Evolutionary conservation across 1,140 invertebrate genomes (phyloP), one percentile per base, ranked within the genome.

Genomic region (Trichogramma pretiosum): DNA sequence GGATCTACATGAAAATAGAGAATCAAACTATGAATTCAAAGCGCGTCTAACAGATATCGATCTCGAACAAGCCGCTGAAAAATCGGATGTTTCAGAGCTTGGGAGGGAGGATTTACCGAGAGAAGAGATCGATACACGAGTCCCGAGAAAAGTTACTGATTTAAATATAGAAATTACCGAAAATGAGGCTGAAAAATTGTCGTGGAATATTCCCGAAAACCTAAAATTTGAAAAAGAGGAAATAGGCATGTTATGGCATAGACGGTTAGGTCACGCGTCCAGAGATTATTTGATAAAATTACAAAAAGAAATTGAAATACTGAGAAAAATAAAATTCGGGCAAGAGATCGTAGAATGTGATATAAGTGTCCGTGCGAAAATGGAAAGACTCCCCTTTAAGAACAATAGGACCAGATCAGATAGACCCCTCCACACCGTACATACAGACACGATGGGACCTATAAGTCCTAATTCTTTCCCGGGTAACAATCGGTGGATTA

Each of bases 381-480:
- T 56, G 44, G 38, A 50, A 37, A 56, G 48, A 35, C 30, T 45
- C n/a, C 44, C 53, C 9, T 55, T 50, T 28, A 50, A 47, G 34
- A 30, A 57, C 30, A 40, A 18, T 14, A 52, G 52, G 48, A 19
- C 7, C 19, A 32, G 37, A 45, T 49, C 50, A 39, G 47, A 52
- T 18, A 52, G 33, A 18, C 46, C 52, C 14, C 24, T 57, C 13
- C 36, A 52, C 11, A 48, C 28, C 37, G 53, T 57, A 18, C 40
- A 57, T 35, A 14, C 24, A 11, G 52, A 56, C 23, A 42, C 36
- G 3, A 56, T 54, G 52, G 46, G 51, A 0, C 43, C 22, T 32
- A 46, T 54, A 21, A 46, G 49, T 48, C 33, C 46, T n/a, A 32
- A 3, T 26, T 55, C 45, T 19, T 50, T 30, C 24, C 50, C 50